Conservation (phyloP, 2,113 vertebrate genomes). For the Xyrauchen texanus region DNA sequence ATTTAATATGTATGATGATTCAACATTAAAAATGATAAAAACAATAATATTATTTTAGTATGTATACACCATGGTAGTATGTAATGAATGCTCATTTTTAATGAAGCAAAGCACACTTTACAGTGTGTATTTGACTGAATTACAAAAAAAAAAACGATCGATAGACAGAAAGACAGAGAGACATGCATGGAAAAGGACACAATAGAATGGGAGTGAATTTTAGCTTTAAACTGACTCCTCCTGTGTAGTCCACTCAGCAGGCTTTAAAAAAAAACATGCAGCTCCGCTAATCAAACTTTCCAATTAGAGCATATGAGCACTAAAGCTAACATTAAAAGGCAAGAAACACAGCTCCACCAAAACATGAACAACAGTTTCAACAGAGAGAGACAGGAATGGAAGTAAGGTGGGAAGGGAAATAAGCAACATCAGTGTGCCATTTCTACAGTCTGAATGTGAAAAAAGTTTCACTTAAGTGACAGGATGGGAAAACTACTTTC, state of each 20-base stretch:
- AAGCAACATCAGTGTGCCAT: conserved; percentile 11
- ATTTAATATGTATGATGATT: too few species aligned
- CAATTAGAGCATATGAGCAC: conserved; percentile 52
- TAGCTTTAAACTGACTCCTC: conserved; percentile 40
- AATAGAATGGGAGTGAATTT: conserved; percentile 1
- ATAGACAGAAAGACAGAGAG: too few species aligned
- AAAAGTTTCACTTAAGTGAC: conserved; percentile 42
- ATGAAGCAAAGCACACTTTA: too few species aligned
- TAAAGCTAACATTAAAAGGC: conserved; percentile 47
- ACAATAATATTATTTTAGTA: too few species aligned
- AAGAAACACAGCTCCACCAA: conserved; percentile 24
- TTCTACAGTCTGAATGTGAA: conserved; percentile 17
- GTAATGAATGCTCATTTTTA: too few species aligned
- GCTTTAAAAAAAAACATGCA: conserved; percentile 40
- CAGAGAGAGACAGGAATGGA: background rate
- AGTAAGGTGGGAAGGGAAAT: background rate
- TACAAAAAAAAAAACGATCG: too few species aligned
- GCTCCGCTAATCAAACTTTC: conserved; percentile 56
- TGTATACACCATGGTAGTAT: too few species aligned
- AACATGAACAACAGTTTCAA: conserved; percentile 12
- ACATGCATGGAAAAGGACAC: too few species aligned
- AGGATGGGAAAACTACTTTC: conserved; percentile 22
- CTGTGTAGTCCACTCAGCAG: conserved; percentile 44
- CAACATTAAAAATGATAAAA: too few species aligned
- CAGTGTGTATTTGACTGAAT: too few species aligned